Evolutionary conservation across 2,113 vertebrate species (phyloP), one percentile per base, ranked within the genome.

Genomic region (Tragelaphus scriptus): DNA sequence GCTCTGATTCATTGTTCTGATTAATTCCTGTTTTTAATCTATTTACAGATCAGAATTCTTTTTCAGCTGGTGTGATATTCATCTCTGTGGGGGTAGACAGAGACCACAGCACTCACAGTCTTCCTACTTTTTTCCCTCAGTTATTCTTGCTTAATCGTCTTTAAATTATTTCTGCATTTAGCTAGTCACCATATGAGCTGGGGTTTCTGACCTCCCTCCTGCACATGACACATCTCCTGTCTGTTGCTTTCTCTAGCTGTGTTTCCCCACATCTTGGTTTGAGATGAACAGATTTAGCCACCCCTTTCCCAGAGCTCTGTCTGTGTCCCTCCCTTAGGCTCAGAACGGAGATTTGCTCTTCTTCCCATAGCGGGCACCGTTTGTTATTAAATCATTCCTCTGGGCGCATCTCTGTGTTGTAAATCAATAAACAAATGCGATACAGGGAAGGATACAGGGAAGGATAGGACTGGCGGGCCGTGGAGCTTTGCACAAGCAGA

Each of bases 1-100:
- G 80, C 77, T 98, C 61, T 98, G 97, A 98, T 56, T 95, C 95
- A 92, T 55, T 92, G 85, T 94, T 92, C 87, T 93, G 86, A 95
- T 89, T 96, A 97, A 97, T 94, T 90, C 92, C 84, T 71, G 79
- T 79, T 92, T 97, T 91, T 91, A 95, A 97, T 97, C 95, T 97
- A 88, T 96, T 95, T 95, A 93, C 95, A 91, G 88, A 96, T 93
- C 75, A 61, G 55, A 32, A 40, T 77, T 92, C 89, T 93, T 96
- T 58, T 65, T 68, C 85, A 55, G n/a, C 40, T 30, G 84, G 28
- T 85, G 28, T 77, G 86, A 92, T 82, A 91, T 53, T 85, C 89
- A 97, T 88, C 88, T 98, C 58, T 61, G 87, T 47, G 81, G 95
- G 89, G 65, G 92, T 47, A 96, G 85, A 65, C 17, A 75, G 71